These are phyloP conservation scores for Oceanodroma tethys DNA, from an alignment of 2,113 vertebrate genomes.

Conservation along the genomic window DNA sequence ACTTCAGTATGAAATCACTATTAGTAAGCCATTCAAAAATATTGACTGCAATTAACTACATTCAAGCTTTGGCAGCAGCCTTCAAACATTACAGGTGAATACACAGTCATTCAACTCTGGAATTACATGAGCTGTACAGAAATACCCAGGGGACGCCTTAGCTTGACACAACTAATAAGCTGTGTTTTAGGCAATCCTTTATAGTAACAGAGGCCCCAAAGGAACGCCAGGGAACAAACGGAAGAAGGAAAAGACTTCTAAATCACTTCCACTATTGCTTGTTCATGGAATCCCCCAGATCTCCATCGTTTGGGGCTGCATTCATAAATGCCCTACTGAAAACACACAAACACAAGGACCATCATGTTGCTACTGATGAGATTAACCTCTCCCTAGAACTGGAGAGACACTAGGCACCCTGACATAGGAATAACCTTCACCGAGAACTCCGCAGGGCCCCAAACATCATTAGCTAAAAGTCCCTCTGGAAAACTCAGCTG, in stretches of 20 bases:
- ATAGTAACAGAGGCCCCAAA: slow-evolving; percentile 1
- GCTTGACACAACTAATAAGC: slow-evolving; percentile 66
- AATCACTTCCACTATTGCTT: not conserved
- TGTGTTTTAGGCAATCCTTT: slow-evolving; percentile 58
- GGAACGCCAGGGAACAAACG: not conserved
- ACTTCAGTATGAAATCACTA: slow-evolving; percentile 57
- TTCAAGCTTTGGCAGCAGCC: slow-evolving; percentile 63
- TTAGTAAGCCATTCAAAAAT: slow-evolving; percentile 68
- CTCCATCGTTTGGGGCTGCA: not conserved
- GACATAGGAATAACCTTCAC: not conserved
- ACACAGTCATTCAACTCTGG: slow-evolving; percentile 54
- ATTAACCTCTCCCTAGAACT: not conserved
- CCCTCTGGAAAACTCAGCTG: not conserved
- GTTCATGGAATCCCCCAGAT: not conserved
- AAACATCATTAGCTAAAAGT: not conserved
- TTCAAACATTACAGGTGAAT: slow-evolving; percentile 63
- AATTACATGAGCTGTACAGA: slow-evolving; percentile 67
- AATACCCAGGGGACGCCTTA: slow-evolving; percentile 64
- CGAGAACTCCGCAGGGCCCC: not conserved
- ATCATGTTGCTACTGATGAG: not conserved
- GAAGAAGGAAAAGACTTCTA: not conserved
- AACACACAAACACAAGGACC: not conserved
- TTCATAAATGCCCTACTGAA: not conserved
- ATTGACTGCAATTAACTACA: slow-evolving; percentile 65
- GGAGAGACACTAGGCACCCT: not conserved